These are phyloP conservation scores for Drosophila basisetae DNA, from an alignment of 2,888 invertebrate species.

Conservation along the genomic window DNA sequence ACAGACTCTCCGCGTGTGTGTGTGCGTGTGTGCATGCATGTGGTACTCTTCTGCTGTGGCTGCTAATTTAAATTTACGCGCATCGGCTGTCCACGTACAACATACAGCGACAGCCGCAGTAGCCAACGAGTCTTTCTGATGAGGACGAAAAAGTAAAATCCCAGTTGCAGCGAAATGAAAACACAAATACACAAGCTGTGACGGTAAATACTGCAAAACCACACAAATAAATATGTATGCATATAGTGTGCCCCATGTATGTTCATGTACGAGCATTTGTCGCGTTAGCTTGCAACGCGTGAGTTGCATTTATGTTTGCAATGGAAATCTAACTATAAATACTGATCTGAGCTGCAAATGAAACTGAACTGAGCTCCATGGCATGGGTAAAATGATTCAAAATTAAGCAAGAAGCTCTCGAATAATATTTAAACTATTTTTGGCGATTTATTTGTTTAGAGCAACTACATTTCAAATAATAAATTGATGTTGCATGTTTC, in stretches of 20 bases:
- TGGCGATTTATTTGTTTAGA: background rate
- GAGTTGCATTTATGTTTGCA: background rate
- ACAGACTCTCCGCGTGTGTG: background rate
- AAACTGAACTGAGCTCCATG: background rate
- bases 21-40: slow-evolving; percentile 4
- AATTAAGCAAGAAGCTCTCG: background rate
- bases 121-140: slow-evolving; percentile 28
- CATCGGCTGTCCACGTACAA: slow-evolving; percentile 50
- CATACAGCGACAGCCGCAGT: slow-evolving; percentile 21
- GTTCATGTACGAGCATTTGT: background rate
- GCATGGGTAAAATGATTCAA: background rate
- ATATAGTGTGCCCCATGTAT: background rate
- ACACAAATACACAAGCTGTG: slow-evolving; percentile 33
- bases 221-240: slow-evolving; percentile 15
- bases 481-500: background rate
- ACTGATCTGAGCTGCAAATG: background rate
- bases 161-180: slow-evolving; percentile 59
- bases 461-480: background rate
- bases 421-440: background rate
- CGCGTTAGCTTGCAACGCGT: slow-evolving; percentile 2
- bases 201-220: slow-evolving; percentile 39
- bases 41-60: slow-evolving; percentile 49
- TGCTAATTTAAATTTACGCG: slow-evolving; percentile 80
- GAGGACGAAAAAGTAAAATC: slow-evolving; percentile 62
- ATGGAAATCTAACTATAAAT: background rate